Evolutionary conservation across 1,140 invertebrate species (phyloP), one percentile per base, ranked within the genome.

Genomic region (Cyphomyrmex costatus): DNA sequence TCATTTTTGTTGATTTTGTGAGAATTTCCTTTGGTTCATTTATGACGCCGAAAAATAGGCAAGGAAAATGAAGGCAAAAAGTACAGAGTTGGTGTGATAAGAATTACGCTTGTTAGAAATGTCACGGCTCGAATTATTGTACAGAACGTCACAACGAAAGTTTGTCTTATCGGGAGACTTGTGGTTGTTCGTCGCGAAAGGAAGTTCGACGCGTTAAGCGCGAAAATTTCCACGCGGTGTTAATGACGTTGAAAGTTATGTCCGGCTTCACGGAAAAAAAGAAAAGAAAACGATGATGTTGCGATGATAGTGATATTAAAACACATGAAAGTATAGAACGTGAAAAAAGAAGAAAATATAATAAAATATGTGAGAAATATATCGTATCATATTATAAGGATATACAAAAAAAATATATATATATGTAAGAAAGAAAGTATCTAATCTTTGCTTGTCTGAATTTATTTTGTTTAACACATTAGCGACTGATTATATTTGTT

Each of bases 81-180:
- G 8, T 19, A 56, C 5, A 73, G 16, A 73, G 19, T 14, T 21
- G n/a, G 30, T 16, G 46, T 16, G 77, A 86, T 82, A 83, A 79
- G 76, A 77, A 78, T 79, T 78, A 12, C 33, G 16, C 4, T 66
- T 33, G n/a, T 33, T 36, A 65, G 60, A 66, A 78, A 46, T 27
- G 51, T 82, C 77, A 36, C 77, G 53, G 51, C 21, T 60, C 16
- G 16, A 21, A 27, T 19, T 86, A 86, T 86, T 78, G 56, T 83
- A 30, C 36, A 27, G 33, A 60, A 85, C 66, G 85, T 90, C 90
- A 49, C 65, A 86, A 85, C 71, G 66, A 89, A 90, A 90, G 77
- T 90, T 89, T 21, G 77, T 63, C 85, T 91, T 79, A 86, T 86
- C 86, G 66, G 68, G 66, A 65, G n/a, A 58, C 65, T 66, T 53